Conservation (phyloP, 2,113 vertebrate genomes). For the Lasiurus cinereus region DNA sequence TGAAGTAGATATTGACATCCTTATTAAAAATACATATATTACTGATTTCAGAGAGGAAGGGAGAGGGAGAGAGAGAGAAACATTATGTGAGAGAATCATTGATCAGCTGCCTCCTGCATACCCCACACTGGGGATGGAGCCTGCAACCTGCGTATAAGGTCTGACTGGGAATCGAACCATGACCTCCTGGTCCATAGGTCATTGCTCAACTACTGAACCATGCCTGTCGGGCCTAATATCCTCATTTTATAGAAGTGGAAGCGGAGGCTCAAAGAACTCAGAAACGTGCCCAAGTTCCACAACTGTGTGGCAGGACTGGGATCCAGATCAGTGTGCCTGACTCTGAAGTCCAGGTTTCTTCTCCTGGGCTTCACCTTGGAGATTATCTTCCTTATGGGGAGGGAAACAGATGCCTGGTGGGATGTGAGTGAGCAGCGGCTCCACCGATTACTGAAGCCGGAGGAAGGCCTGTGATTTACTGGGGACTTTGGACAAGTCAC, state of each 20-base stretch:
- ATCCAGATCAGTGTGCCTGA: not conserved
- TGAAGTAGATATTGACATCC: not conserved
- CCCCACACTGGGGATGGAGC: too few relatives aligned
- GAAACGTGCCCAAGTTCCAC: not conserved
- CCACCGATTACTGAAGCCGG: not conserved
- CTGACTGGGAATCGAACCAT: too few relatives aligned
- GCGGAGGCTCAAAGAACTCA: not conserved
- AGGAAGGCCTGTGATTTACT: not conserved
- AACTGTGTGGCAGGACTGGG: not conserved
- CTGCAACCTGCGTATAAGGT: too few relatives aligned
- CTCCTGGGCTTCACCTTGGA: not conserved
- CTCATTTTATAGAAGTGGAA: not conserved
- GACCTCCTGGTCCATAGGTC: too few relatives aligned
- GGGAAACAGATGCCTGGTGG: not conserved
- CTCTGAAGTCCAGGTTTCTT: not conserved
- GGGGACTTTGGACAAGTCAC: slow-evolving; percentile 68
- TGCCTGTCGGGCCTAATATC: not conserved
- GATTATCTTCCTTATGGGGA: not conserved
- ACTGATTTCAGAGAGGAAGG: too few relatives aligned
- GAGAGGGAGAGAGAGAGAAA: too few relatives aligned
- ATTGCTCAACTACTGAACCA: too few relatives aligned
- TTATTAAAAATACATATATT: not conserved
- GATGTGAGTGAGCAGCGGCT: not conserved
- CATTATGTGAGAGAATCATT: too few relatives aligned
- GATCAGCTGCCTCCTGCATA: too few relatives aligned